Percentiles rank a stretch among this genome's conserved stretches.
phyloP scores from a whole-genome alignment of 2,888 invertebrate genomes.

The Scaeva pyrastri region DNA sequence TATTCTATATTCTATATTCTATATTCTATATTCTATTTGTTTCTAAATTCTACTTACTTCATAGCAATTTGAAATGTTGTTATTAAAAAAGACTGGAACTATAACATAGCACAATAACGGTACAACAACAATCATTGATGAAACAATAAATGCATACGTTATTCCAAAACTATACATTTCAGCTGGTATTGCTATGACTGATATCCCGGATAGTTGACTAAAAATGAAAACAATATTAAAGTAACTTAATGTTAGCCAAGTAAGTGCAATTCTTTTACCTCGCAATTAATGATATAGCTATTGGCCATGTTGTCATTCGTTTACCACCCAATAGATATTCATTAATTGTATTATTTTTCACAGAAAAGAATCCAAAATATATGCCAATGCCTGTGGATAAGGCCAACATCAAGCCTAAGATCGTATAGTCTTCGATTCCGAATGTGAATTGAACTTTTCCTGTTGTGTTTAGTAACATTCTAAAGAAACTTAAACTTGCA shows the following conservation, averaged over 20 bases:
- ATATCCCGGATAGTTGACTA: constrained; percentile 84
- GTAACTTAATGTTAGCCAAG: too few relatives aligned
- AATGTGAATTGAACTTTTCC: constrained; percentile 78
- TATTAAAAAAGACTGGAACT: constrained; percentile 83
- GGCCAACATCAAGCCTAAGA: constrained; percentile 85
- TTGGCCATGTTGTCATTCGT: constrained; percentile 86
- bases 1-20: too few relatives aligned
- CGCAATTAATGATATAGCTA: constrained; percentile 87
- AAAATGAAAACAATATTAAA: constrained; percentile 1
- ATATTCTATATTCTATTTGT: too few relatives aligned
- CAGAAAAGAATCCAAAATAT: constrained; percentile 86
- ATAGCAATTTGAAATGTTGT: constrained; percentile 83
- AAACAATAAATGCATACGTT: constrained; percentile 80
- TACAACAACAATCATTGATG: constrained; percentile 81
- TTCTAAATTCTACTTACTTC: constrained; percentile 77
- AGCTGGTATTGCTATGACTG: constrained; percentile 84
- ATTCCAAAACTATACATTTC: constrained; percentile 84
- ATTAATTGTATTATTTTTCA: constrained; percentile 84
- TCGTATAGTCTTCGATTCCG: constrained; percentile 85
- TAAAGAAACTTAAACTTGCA: neutral
- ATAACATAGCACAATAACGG: constrained; percentile 80
- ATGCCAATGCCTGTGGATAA: constrained; percentile 86
- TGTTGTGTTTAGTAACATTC: neutral
- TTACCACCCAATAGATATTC: constrained; percentile 86
- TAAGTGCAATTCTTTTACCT: constrained; percentile 78